phyloP scores from a whole-genome alignment of 2,797 vertebrate species.

The Synaphobranchus kaupii region DNA sequence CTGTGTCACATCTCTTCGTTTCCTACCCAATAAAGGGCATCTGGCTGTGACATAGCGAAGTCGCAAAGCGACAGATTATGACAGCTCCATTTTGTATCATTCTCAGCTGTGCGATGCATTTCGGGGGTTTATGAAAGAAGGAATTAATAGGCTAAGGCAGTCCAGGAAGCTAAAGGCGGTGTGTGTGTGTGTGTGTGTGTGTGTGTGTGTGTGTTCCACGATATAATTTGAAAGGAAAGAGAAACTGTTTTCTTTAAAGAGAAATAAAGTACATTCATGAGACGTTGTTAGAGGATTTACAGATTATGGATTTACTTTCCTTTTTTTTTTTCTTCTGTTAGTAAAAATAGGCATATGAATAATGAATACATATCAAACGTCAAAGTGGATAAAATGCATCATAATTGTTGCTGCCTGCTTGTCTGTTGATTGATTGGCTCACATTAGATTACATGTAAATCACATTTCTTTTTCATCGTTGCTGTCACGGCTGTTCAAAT shows the following conservation, averaged over 20 bases:
- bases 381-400: constrained; percentile 19
- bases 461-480: constrained; percentile 17
- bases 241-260: constrained; percentile 43
- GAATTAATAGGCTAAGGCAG: constrained; percentile 12
- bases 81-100: constrained; percentile 71
- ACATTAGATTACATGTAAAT: constrained; percentile 25
- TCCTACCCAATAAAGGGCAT: constrained; percentile 73
- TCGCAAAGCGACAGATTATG: constrained; percentile 79
- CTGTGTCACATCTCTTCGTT: constrained; percentile 87
- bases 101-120: neutral
- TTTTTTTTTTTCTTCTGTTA: neutral
- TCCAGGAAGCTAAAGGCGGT: constrained; percentile 29
- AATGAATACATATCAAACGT: constrained; percentile 6
- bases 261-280: constrained; percentile 24
- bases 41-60: constrained; percentile 77
- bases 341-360: constrained; percentile 15
- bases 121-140: neutral
- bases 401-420: constrained; percentile 18
- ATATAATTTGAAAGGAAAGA: constrained; percentile 35
- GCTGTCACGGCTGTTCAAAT: constrained; percentile 19
- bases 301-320: constrained; percentile 4
- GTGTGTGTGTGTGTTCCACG: constrained; percentile 15
- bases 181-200: no score
- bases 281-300: neutral
- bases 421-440: constrained; percentile 21